phyloP scores from a whole-genome alignment of 2,797 vertebrate genomes.

The Aphelocoma californica region DNA sequence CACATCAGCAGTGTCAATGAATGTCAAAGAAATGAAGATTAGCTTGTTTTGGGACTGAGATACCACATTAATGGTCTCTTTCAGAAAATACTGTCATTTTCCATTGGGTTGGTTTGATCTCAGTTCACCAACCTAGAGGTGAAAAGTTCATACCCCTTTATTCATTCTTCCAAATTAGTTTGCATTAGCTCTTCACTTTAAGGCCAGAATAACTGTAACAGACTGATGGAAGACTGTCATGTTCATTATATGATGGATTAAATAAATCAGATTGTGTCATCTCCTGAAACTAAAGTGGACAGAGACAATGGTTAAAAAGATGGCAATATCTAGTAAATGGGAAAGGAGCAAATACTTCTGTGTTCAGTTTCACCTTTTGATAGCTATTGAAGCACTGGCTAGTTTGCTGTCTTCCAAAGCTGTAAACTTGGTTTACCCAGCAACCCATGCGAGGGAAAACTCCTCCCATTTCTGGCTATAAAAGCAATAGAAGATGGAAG shows the following conservation, averaged over 20 bases:
- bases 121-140: neutral
- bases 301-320: neutral
- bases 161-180: neutral
- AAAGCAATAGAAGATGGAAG: neutral
- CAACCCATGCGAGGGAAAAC: fast-evolving
- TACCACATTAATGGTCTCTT: neutral
- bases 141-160: neutral
- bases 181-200: neutral
- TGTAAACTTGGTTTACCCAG: neutral
- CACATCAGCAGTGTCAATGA: neutral
- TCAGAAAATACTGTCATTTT: neutral
- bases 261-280: neutral
- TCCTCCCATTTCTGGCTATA: neutral
- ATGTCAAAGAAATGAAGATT: neutral
- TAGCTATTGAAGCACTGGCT: neutral
- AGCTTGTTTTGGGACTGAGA: neutral
- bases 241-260: neutral
- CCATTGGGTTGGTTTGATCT: neutral
- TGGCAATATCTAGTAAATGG: neutral
- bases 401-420: neutral
- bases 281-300: neutral
- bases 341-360: neutral
- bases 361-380: neutral
- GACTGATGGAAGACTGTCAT: neutral
- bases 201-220: neutral